Evolutionary conservation across 2,797 vertebrate genomes (phyloP).

Genomic region (Psittacula derbiana): DNA sequence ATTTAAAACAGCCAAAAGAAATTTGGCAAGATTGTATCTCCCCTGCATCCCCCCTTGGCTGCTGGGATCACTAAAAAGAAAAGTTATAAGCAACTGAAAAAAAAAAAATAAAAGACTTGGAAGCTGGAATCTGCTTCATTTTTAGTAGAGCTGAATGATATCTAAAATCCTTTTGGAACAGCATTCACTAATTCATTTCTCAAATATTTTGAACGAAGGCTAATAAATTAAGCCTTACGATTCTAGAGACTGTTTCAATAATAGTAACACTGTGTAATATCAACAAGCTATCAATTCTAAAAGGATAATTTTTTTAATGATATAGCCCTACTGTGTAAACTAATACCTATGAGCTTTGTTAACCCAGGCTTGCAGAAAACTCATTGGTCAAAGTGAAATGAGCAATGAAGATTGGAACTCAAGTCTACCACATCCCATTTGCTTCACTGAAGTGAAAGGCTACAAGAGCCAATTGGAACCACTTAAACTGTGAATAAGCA

Average conservation of each 20-base stretch:
- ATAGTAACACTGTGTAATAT: not conserved
- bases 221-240: not conserved
- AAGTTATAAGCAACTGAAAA: constrained; percentile 20
- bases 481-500: not conserved
- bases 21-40: constrained; percentile 40
- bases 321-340: not conserved
- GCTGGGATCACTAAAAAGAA: constrained; percentile 28
- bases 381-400: not conserved
- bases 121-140: not conserved
- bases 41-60: not conserved
- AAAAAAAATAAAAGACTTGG: not conserved
- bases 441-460: not conserved
- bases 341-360: not conserved
- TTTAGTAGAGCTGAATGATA: not conserved
- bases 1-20: constrained; percentile 59
- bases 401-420: not conserved
- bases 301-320: not conserved
- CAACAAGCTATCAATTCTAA: not conserved
- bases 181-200: not conserved
- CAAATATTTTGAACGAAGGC: constrained; percentile 3
- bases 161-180: not conserved
- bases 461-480: not conserved
- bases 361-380: not conserved
- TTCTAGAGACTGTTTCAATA: not conserved
- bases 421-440: not conserved